phyloP scores from a whole-genome alignment of 1,140 invertebrate genomes.

The Orussus abietinus region DNA sequence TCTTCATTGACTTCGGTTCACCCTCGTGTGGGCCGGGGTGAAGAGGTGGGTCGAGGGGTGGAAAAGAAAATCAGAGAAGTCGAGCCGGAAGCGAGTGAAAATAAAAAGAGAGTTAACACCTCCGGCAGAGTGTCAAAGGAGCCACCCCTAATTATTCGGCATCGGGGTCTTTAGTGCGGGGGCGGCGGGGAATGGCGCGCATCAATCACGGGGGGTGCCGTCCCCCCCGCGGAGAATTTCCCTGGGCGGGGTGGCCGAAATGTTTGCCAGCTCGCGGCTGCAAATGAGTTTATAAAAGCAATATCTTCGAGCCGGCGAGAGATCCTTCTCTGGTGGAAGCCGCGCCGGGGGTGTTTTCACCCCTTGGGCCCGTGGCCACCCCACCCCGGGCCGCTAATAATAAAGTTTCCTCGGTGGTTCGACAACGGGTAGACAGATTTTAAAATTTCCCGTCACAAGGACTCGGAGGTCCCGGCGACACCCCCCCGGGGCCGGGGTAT shows the following conservation, averaged over 20 bases:
- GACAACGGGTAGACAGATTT: constrained; percentile 55
- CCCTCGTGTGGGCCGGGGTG: background rate
- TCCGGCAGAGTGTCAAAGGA: constrained; percentile 34
- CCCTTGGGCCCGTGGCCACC: constrained; percentile 4
- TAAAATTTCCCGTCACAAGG: constrained; percentile 54
- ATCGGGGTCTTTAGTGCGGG: constrained; percentile 9
- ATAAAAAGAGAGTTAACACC: constrained; percentile 35
- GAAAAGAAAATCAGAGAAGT: no score
- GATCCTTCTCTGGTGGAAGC: constrained; percentile 14
- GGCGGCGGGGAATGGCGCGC: no score
- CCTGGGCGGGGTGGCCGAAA: constrained; percentile 19
- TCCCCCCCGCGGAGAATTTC: constrained; percentile 20
- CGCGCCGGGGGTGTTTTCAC: constrained; percentile 5
- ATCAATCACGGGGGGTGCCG: constrained; percentile 24
- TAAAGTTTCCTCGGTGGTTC: constrained; percentile 53
- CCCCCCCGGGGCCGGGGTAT: constrained; percentile 11
- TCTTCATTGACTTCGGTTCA: no score
- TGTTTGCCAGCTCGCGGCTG: constrained; percentile 32
- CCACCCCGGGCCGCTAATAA: constrained; percentile 42
- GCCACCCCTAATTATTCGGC: constrained; percentile 18
- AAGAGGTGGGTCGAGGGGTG: background rate
- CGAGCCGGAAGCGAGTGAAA: no score
- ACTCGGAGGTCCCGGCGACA: constrained; percentile 16
- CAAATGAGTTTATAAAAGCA: constrained; percentile 55
- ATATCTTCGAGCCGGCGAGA: constrained; percentile 37